Conservation (phyloP, 2,888 invertebrate genomes). For the Dolichomitus sp. region DNA sequence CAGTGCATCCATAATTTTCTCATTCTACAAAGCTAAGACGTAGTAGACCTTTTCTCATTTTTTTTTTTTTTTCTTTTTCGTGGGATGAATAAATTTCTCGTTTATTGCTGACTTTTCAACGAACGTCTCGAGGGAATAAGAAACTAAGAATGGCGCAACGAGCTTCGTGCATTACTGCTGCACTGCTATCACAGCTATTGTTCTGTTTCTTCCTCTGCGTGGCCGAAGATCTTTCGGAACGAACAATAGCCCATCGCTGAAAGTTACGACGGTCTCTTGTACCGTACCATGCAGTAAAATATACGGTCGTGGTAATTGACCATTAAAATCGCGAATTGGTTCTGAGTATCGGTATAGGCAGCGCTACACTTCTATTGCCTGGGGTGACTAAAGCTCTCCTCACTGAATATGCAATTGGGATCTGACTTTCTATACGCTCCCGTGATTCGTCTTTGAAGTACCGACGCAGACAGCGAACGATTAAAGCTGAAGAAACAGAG, state of each 20-base stretch:
- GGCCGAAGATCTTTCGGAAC: slow-evolving; percentile 27
- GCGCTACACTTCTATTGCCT: slow-evolving; percentile 2
- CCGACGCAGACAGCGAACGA: slow-evolving; percentile 19
- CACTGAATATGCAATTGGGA: slow-evolving; percentile 49
- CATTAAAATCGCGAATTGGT: slow-evolving; percentile 49
- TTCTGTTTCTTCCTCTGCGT: slow-evolving; percentile 28
- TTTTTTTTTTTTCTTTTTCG: slow-evolving; percentile 1
- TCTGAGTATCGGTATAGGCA: slow-evolving; percentile 28
- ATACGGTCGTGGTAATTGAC: slow-evolving; percentile 49
- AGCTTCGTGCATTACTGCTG: neutral
- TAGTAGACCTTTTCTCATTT: too few species aligned
- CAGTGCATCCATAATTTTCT: neutral
- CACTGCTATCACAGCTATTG: slow-evolving; percentile 23
- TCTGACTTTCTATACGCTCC: slow-evolving; percentile 7
- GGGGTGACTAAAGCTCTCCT: slow-evolving; percentile 5
- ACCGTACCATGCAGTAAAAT: slow-evolving; percentile 23
- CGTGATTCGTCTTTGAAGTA: slow-evolving; percentile 45
- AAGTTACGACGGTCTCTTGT: slow-evolving; percentile 39
- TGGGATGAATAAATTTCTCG: slow-evolving; percentile 26
- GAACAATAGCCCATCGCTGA: slow-evolving; percentile 40
- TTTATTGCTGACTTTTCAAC: slow-evolving; percentile 21
- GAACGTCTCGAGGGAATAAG: slow-evolving; percentile 27
- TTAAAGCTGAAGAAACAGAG: slow-evolving; percentile 33
- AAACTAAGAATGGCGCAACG: slow-evolving; percentile 17
- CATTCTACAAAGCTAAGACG: neutral